Evolutionary conservation across 2,797 vertebrate species (phyloP).

Genomic region (Mormyrops boulengeri): DNA sequence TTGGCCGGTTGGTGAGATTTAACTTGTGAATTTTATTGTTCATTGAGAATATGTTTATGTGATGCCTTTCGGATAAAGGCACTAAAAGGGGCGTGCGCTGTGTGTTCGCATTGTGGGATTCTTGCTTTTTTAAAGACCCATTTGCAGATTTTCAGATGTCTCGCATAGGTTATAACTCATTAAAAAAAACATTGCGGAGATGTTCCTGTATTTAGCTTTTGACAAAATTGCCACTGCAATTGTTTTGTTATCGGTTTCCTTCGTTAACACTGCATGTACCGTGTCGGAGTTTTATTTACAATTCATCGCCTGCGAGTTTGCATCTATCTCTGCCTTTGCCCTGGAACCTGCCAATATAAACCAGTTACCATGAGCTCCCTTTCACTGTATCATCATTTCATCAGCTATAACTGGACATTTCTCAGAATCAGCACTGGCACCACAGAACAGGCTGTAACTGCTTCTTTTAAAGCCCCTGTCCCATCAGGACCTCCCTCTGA

Average conservation of each 20-base stretch:
- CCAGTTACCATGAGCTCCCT: not conserved
- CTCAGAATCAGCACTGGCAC: not conserved
- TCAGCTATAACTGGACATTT: not conserved
- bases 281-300: not conserved
- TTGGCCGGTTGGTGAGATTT: not conserved
- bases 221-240: not conserved
- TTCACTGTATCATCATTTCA: not conserved
- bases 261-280: not conserved
- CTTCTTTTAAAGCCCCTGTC: not conserved
- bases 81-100: not conserved
- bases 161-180: not conserved
- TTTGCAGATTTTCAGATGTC: not conserved
- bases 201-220: not conserved
- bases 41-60: not conserved
- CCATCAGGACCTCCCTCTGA: not conserved
- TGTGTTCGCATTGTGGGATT: not conserved
- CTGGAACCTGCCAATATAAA: not conserved
- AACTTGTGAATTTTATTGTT: not conserved
- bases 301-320: not conserved
- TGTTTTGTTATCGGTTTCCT: not conserved
- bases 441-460: too few species aligned
- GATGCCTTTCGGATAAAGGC: not conserved
- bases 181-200: not conserved
- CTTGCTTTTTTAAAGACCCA: not conserved
- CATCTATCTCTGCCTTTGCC: not conserved